Percentiles rank a stretch among this genome's conserved stretches.
These are phyloP conservation scores for Polyommatus icarus DNA, from an alignment of 2,888 invertebrate species.

Conservation along the genomic window DNA sequence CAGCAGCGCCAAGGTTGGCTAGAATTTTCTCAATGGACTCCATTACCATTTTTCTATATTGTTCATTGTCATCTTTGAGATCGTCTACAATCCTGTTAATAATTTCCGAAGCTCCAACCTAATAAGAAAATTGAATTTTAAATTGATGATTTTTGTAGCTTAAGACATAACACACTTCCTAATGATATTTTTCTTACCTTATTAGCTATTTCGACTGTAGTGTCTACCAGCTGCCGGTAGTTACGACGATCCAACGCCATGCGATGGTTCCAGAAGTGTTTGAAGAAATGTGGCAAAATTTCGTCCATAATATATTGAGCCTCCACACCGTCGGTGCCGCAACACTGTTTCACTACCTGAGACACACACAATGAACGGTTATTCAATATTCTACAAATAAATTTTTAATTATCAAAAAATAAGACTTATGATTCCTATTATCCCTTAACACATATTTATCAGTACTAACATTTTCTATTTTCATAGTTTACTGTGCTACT, in stretches of 20 bases:
- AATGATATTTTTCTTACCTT: conserved; percentile 77
- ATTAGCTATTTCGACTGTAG: conserved; percentile 99
- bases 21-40: conserved; percentile 99
- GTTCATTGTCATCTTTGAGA: conserved; percentile 99
- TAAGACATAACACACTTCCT: not conserved
- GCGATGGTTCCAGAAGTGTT: conserved; percentile 99
- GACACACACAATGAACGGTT: conserved; percentile 9
- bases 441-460: too few species aligned
- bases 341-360: conserved; percentile 99
- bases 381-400: not conserved
- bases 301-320: conserved; percentile 99
- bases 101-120: conserved; percentile 99
- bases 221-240: conserved; percentile 98
- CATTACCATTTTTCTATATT: conserved; percentile 99
- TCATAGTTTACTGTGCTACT: too few species aligned
- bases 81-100: conserved; percentile 99
- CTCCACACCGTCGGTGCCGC: conserved; percentile 99
- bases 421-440: too few species aligned
- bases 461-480: too few species aligned
- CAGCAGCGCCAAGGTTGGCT: conserved; percentile 97
- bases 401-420: not conserved
- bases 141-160: not conserved
- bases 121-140: conserved; percentile 11
- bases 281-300: conserved; percentile 98
- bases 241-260: conserved; percentile 99